These are phyloP conservation scores for Drosophila arawakana DNA, from an alignment of 1,140 invertebrate genomes.

Conservation along the genomic window DNA sequence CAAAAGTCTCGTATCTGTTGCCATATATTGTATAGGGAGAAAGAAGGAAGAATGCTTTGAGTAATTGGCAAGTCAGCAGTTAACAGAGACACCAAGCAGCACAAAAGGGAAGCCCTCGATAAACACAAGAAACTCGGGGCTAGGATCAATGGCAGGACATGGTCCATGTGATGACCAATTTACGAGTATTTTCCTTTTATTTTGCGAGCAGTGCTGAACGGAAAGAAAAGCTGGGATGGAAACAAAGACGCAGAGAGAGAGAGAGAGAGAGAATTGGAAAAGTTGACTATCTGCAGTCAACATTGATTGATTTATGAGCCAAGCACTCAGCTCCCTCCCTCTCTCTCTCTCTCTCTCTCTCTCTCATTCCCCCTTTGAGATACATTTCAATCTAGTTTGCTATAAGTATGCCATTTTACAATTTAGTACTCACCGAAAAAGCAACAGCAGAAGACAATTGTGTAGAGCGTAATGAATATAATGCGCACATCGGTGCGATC, in stretches of 20 bases:
- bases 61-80: conserved; percentile 70
- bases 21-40: conserved; percentile 11
- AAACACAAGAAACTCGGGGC: conserved; percentile 6
- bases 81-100: conserved; percentile 32
- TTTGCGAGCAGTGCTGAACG: neutral
- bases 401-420: neutral
- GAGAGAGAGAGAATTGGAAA: neutral
- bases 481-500: conserved; percentile 86
- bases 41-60: conserved; percentile 32
- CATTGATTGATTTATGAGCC: neutral
- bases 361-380: too few species aligned
- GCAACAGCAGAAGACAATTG: conserved; percentile 87
- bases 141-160: conserved; percentile 22
- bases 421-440: conserved; percentile 87
- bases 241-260: neutral
- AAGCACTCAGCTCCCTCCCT: neutral
- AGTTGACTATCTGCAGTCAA: neutral
- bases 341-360: too few species aligned
- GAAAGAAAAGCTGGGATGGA: neutral
- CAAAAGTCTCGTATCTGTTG: conserved; percentile 29
- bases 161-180: neutral
- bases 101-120: conserved; percentile 11
- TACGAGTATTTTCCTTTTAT: neutral
- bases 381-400: too few species aligned
- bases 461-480: conserved; percentile 87